Conservation (phyloP, 2,113 vertebrate genomes). For the Mormoops blainvillei region DNA sequence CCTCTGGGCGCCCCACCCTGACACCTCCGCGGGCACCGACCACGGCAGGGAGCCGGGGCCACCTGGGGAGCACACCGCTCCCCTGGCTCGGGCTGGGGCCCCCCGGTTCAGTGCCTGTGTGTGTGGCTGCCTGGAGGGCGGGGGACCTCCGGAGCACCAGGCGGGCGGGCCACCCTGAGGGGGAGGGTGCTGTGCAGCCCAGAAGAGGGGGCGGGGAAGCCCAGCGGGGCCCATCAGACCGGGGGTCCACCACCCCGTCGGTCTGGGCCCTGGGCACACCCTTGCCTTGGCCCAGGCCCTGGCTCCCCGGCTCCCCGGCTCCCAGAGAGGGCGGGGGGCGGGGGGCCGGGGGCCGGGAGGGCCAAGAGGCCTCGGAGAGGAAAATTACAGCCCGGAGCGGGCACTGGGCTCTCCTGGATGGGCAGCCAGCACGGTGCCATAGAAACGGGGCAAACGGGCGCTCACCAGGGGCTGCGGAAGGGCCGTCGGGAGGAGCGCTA, state of each 20-base stretch:
- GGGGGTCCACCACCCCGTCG: background rate
- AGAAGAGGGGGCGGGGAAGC: background rate
- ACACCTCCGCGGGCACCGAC: rapidly evolving
- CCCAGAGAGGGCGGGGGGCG: rapidly evolving
- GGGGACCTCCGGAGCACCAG: rapidly evolving
- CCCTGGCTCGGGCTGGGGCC: background rate
- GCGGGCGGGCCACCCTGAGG: rapidly evolving
- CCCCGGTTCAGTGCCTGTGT: rapidly evolving
- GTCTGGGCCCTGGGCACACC: rapidly evolving
- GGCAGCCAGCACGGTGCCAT: background rate
- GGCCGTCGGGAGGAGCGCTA: rapidly evolving
- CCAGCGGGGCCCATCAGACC: rapidly evolving
- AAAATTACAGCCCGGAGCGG: background rate
- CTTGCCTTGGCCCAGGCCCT: background rate
- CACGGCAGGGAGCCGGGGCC: rapidly evolving
- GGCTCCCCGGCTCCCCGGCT: background rate
- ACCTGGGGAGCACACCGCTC: background rate
- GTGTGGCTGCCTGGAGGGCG: rapidly evolving
- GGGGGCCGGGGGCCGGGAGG: rapidly evolving
- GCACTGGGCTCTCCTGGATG: background rate
- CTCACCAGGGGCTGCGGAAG: rapidly evolving
- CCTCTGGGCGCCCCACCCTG: rapidly evolving
- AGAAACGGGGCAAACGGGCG: background rate
- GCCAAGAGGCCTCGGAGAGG: background rate
- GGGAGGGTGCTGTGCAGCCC: rapidly evolving